Evolutionary conservation across 2,797 vertebrate genomes (phyloP), one percentile per base, ranked within the genome.

Genomic region (Betta splendens): DNA sequence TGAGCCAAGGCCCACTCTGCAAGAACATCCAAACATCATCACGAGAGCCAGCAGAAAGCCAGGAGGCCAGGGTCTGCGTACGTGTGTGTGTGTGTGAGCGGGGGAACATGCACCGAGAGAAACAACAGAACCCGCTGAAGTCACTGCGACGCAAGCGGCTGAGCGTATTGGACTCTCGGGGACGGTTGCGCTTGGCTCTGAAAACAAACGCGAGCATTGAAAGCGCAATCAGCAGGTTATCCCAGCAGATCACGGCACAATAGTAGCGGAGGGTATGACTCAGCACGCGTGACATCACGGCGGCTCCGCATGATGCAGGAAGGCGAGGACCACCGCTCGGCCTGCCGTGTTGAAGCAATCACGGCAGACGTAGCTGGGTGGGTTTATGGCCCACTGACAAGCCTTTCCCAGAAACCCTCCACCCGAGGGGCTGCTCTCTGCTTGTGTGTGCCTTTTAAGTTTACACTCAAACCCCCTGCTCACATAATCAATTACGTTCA

Each of bases 351-450:
- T 84, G 64, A 81, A 85, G 70, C 72, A 83, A 87, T 87, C 78
- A 80, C 20, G 17, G 80, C 55, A 45, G 47, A 59, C 57, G 62
- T 50, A 11, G 2, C 48, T 56, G 48, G 45, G 56, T 56, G 65
- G 69, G 70, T 80, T 80, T 53, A 75, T 79, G 71, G 80, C 63
- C 85, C 77, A 80, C 52, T 40, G 58, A 44, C 23, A 17, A 77
- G 78, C 47, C 46, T 56, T 91, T 90, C 85, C 77, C 75, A 83
- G 86, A 89, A 84, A 32, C 26, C 9, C 31, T 20, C 48, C 21
- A 72, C 77, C 71, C 58, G 5, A 23, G 74, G 81, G 74, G 80
- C 57, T 52, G 32, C 26, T 49, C 70, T 67, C 43, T 29, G 55
- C 50, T 56, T 67, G 73, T 66, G 59, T 75, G 69, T 62, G 48